Base-by-base conservation (phyloP, 2,888 invertebrate species). In the Nemurella pictetii region DNA sequence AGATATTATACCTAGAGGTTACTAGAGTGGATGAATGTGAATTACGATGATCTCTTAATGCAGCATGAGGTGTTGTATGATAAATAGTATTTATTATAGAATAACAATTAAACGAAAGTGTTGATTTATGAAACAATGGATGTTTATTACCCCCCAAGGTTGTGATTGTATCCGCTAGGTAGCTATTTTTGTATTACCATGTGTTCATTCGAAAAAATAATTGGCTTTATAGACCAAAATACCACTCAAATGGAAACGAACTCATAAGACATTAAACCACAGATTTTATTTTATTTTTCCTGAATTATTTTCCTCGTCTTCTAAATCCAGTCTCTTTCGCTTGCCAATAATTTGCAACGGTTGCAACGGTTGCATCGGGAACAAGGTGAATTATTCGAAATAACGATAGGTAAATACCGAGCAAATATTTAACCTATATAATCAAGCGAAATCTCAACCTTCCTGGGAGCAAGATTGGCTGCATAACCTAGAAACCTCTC, bases 161-260 rank as follows among this genome's bases (percentile, higher is more conserved):
- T 35, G 36, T 80, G 80, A 80, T 80, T 80, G 80, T 80, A 26
- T 75, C 75, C n/a, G 80, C 26, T 80, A 35, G 3, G 80, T 80
- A 80, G 80, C 30, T 80, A 80, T 80, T 80, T 80, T 80, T 80
- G 35, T 80, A 35, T 80, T 26, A 35, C 35, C 80, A 32, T 15
- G 80, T 80, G 36, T 80, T 35, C 35, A 35, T 80, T 80, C 20
- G 27, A 29, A 26, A 25, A 26, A 80, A 32, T 80, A 36, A 35
- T 80, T 35, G 3, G 75, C 30, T 80, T 30, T 20, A 80, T 35
- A 12, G 26, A 80, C 32, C 35, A 35, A 35, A n/a, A 72, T 72
- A 82, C 28, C 25, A 36, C 27, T 27, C 78, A 29, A 78, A 28
- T 78, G 20, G 29, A 29, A 78, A 78, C n/a, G 15, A 78, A 78